Evolutionary conservation across 2,888 invertebrate species (phyloP), one percentile per base, ranked within the genome.

Genomic region (Sclerodermus sp.): DNA sequence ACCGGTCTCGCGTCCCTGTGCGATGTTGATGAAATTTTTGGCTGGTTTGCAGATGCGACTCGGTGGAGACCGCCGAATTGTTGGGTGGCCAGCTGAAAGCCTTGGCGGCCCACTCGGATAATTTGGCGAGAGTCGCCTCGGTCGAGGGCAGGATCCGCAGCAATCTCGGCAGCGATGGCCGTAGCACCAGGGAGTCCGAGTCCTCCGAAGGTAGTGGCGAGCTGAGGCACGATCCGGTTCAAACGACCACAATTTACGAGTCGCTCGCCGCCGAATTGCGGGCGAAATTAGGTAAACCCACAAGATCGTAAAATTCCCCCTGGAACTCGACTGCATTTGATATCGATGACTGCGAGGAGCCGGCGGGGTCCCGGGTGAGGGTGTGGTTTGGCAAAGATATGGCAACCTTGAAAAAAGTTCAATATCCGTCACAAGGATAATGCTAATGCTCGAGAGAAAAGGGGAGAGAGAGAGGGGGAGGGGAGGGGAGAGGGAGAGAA

Each of bases 191-290:
- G 72, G 87, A 87, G 66, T 85, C 88, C 59, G 89, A 89, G 66
- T 89, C 89, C 10, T 88, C 88, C 0, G 79, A 90, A 44, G 89
- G 90, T 8, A 89, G 89, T 62, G 90, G 67, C 79, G 88, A 66
- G 85, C 88, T 63, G 82, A 88, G 39, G 87, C 89, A 71, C 87
- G 89, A 67, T 84, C 86, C 71, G 84, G 87, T 62, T 85, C 89
- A 74, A 66, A 83, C 90, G 18, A 86, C 91, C 17, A 89, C 88
- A 53, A 82, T 94, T 8, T 96, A 94, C 76, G 94, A 95, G 75
- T 93, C 93, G 34, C 82, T 96, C 58, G 93, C 95, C 1, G 94
- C 94, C 0, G 97, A 97, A 73, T 79, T 97, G 60, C 86, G 94
- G 62, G 88, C 87, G 50, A 89, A 90, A 73, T 79, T 93, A 45